Conservation (phyloP, 2,888 invertebrate genomes). For the Macaria liturata region DNA sequence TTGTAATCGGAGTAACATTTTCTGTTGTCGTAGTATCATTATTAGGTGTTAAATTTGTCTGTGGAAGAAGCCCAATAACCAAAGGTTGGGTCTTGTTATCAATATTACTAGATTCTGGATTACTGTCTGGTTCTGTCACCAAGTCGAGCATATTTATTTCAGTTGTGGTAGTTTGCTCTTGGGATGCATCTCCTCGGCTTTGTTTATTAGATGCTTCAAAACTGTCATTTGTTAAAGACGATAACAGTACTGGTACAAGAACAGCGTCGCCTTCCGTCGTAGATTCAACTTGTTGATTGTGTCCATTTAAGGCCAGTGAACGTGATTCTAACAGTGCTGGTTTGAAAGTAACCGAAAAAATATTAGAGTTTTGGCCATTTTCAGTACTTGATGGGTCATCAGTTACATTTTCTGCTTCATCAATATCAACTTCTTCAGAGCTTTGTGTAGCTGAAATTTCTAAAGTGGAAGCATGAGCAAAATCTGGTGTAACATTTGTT, state of each 20-base stretch:
- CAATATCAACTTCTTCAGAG: conserved; percentile 35
- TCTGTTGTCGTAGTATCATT: conserved; percentile 5
- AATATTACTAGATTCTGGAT: conserved; percentile 14
- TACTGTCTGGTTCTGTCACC: conserved; percentile 1
- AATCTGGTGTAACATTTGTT: conserved; percentile 24
- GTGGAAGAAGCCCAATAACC: conserved; percentile 38
- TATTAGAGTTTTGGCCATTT: conserved; percentile 27
- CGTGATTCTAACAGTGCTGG: conserved; percentile 46
- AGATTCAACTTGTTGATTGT: conserved; percentile 6
- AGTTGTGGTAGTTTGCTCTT: conserved; percentile 3
- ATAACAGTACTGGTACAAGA: too few relatives aligned
- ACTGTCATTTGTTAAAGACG: too few relatives aligned
- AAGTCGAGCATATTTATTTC: conserved; percentile 1
- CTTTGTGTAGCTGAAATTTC: conserved; percentile 45
- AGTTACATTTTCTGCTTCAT: conserved; percentile 43
- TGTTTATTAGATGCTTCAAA: background rate
- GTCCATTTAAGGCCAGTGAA: conserved; percentile 41
- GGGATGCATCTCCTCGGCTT: conserved; percentile 14
- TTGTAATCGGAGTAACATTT: conserved; percentile 6
- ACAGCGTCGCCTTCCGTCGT: background rate
- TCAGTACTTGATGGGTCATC: conserved; percentile 40
- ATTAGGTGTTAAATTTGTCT: background rate
- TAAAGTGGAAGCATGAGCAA: conserved; percentile 48
- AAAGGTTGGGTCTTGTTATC: conserved; percentile 41
- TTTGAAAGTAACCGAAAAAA: conserved; percentile 35